These are phyloP conservation scores for Trichacis sp. DNA, from an alignment of 2,888 invertebrate genomes.

Conservation along the genomic window DNA sequence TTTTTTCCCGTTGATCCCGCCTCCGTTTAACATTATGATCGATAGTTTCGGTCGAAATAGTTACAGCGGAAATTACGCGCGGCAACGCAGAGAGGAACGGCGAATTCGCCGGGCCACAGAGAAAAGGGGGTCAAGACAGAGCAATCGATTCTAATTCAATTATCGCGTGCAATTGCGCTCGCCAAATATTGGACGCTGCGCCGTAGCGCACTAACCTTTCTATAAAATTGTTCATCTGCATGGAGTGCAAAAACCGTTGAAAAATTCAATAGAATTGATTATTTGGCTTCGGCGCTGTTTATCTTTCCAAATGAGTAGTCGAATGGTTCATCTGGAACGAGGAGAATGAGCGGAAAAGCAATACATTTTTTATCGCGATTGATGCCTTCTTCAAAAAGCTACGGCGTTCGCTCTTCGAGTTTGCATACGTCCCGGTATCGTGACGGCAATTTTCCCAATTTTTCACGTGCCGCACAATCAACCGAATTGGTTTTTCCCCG, in stretches of 20 bases:
- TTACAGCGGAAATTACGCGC: constrained; percentile 18
- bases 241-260: constrained; percentile 26
- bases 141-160: constrained; percentile 41
- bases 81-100: constrained; percentile 9
- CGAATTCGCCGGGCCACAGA: constrained; percentile 16
- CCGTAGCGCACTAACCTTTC: constrained; percentile 23
- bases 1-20: too few relatives aligned
- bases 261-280: constrained; percentile 23
- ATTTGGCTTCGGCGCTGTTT: constrained; percentile 21
- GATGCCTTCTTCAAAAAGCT: neutral
- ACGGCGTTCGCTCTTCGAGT: too few relatives aligned
- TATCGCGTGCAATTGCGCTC: constrained; percentile 39
- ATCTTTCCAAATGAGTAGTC: neutral
- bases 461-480: neutral
- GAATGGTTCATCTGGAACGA: constrained; percentile 5
- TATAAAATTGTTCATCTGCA: constrained; percentile 32
- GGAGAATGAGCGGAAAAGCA: neutral
- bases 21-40: constrained; percentile 5
- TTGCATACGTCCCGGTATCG: neutral
- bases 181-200: constrained; percentile 34
- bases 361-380: neutral
- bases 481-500: neutral
- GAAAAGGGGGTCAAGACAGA: constrained; percentile 32
- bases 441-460: neutral
- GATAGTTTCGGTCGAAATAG: neutral